Evolutionary conservation across 2,797 vertebrate genomes (phyloP).

Genomic region (Semaprochilodus insignis): DNA sequence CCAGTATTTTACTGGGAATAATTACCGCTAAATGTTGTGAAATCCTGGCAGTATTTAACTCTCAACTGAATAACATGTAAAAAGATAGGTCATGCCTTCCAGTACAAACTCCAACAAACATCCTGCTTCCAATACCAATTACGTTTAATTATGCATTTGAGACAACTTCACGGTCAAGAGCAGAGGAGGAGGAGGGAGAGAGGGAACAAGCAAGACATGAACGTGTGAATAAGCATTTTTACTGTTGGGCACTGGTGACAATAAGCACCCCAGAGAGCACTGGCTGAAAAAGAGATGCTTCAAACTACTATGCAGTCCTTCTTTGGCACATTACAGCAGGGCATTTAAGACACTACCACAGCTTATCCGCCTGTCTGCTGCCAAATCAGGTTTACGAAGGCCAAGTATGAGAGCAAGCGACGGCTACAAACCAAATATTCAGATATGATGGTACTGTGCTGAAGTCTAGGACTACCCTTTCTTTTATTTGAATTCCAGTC

Average conservation of each 20-base stretch:
- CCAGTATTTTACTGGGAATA: not conserved
- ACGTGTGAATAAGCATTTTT: not conserved
- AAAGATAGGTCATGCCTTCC: not conserved
- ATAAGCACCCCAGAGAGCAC: not conserved
- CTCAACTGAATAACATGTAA: too few species aligned
- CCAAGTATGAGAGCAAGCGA: not conserved
- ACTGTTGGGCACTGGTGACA: not conserved
- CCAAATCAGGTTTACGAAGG: not conserved
- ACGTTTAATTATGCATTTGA: not conserved
- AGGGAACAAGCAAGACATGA: not conserved
- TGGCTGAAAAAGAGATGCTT: constrained; percentile 2
- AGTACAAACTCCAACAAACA: not conserved
- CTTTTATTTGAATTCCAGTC: too few species aligned
- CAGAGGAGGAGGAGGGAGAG: not conserved
- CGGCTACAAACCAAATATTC: too few species aligned
- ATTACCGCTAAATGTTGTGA: not conserved
- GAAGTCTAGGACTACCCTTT: too few species aligned
- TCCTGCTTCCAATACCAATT: not conserved
- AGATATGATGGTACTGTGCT: too few species aligned
- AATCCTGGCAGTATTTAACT: too few species aligned
- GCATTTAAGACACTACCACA: not conserved
- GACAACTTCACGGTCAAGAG: not conserved
- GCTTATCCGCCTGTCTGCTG: not conserved
- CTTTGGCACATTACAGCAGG: not conserved
- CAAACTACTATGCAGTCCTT: not conserved